These are phyloP conservation scores for Trisateles emortualis DNA, from an alignment of 2,888 invertebrate genomes.

Conservation along the genomic window DNA sequence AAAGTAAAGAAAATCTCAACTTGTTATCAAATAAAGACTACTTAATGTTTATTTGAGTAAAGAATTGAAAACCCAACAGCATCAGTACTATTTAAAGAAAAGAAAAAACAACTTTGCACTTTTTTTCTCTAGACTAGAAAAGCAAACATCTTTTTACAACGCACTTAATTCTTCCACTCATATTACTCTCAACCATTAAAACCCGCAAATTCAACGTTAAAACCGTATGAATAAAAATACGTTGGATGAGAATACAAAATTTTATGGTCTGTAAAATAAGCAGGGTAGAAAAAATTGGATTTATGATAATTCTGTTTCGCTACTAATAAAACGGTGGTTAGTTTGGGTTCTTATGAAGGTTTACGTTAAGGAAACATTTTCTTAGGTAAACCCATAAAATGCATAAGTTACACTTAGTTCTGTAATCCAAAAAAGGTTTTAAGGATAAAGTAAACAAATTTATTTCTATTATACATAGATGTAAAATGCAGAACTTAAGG, in stretches of 20 bases:
- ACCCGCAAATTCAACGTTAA: conserved; percentile 50
- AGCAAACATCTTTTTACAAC: conserved; percentile 39
- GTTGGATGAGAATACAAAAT: conserved; percentile 49
- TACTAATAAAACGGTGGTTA: conserved; percentile 45
- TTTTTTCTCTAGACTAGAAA: conserved; percentile 13
- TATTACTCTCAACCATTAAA: conserved; percentile 39
- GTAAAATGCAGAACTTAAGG: too few species aligned
- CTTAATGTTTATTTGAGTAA: background rate
- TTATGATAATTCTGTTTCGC: conserved; percentile 44
- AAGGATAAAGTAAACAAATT: background rate
- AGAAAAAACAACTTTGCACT: background rate
- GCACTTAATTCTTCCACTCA: conserved; percentile 28
- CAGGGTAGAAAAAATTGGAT: conserved; percentile 47
- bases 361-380: conserved; percentile 5
- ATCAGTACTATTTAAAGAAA: too few species aligned
- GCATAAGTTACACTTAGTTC: background rate
- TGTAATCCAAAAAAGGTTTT: background rate
- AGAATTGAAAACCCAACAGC: too few species aligned
- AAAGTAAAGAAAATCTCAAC: too few species aligned
- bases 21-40: background rate
- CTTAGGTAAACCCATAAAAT: background rate
- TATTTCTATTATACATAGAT: too few species aligned
- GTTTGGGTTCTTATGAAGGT: conserved; percentile 20
- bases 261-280: conserved; percentile 55
- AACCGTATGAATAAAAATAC: conserved; percentile 53